phyloP scores from a whole-genome alignment of 2,888 invertebrate genomes.

The Drosophila melanocephala region DNA sequence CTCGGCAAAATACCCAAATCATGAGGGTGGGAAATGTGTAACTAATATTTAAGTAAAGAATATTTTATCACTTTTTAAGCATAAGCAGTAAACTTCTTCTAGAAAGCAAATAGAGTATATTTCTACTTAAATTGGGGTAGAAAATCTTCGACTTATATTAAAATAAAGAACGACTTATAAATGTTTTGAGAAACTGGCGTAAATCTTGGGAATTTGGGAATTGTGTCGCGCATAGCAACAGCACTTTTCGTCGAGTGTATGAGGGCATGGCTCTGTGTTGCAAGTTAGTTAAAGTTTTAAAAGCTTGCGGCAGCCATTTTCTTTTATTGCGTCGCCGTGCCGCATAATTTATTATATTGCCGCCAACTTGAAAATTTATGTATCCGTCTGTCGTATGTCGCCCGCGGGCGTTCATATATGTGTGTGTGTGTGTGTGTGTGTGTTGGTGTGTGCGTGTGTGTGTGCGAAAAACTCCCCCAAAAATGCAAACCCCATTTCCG shows the following conservation, averaged over 20 bases:
- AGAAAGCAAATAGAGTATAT: not conserved
- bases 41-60: not conserved
- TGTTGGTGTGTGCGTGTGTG: slow-evolving; percentile 10
- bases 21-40: not conserved
- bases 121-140: not conserved
- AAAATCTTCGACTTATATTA: not conserved
- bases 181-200: not conserved
- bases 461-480: slow-evolving; percentile 68
- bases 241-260: not conserved
- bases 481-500: slow-evolving; percentile 41
- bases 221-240: not conserved
- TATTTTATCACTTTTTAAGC: not conserved
- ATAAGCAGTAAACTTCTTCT: not conserved
- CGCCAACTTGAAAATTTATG: slow-evolving; percentile 79
- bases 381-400: slow-evolving; percentile 59
- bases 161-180: not conserved
- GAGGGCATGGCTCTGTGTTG: slow-evolving; percentile 11
- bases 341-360: slow-evolving; percentile 75
- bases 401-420: slow-evolving; percentile 3
- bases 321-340: slow-evolving; percentile 62
- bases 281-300: slow-evolving; percentile 53
- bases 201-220: not conserved
- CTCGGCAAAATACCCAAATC: not conserved
- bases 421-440: slow-evolving; percentile 15
- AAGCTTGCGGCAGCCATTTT: slow-evolving; percentile 62